Evolutionary conservation across 2,888 invertebrate genomes (phyloP).

Genomic region (Lycia hirtaria): DNA sequence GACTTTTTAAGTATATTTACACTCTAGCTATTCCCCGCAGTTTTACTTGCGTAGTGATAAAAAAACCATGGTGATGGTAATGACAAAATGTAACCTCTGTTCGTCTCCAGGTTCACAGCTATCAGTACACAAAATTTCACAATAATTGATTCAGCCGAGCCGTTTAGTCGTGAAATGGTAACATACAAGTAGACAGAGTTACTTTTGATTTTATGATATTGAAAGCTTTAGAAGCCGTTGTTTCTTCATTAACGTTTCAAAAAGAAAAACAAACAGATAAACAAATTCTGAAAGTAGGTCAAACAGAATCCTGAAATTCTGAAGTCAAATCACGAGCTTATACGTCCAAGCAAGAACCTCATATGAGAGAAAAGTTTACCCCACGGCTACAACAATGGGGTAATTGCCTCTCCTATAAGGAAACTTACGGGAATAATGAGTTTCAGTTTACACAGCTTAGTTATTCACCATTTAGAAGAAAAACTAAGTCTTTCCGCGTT

Average conservation of each 20-base stretch:
- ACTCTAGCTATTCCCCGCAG: too few species aligned
- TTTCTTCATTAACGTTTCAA: neutral
- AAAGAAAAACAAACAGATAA: neutral
- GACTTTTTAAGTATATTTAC: too few species aligned
- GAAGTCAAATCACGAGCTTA: neutral
- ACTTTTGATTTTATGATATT: too few species aligned
- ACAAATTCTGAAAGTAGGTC: neutral
- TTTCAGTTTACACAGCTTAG: constrained; percentile 4
- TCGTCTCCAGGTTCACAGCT: too few species aligned
- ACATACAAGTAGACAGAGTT: too few species aligned
- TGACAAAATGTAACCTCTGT: too few species aligned
- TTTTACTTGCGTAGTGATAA: too few species aligned
- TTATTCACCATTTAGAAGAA: neutral
- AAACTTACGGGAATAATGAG: constrained; percentile 20
- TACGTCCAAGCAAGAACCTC: constrained; percentile 2
- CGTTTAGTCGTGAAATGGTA: too few species aligned
- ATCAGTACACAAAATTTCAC: too few species aligned
- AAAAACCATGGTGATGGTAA: too few species aligned
- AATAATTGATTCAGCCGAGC: too few species aligned
- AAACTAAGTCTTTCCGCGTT: neutral
- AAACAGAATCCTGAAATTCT: neutral
- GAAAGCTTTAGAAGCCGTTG: too few species aligned
- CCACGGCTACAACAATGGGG: constrained; percentile 18
- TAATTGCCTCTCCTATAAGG: constrained; percentile 18
- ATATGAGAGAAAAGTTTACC: constrained; percentile 26